These are phyloP conservation scores for Drosophila malerkotliana DNA, from an alignment of 1,140 invertebrate species.

Conservation along the genomic window DNA sequence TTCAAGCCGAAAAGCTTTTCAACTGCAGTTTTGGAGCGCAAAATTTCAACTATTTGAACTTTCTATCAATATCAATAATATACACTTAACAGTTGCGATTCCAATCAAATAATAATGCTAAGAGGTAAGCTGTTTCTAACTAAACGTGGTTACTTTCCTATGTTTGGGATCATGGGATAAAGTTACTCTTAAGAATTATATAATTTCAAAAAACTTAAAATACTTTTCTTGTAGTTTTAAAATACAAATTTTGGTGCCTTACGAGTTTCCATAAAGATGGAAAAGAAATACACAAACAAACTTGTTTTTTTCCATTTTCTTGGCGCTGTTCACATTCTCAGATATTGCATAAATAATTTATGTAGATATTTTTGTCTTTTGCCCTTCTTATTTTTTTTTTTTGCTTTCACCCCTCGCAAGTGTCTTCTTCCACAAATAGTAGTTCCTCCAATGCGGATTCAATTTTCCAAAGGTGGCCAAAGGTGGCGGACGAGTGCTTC, in stretches of 20 bases:
- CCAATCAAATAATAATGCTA: background rate
- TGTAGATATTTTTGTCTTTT: slow-evolving; percentile 72
- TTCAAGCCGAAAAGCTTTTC: slow-evolving; percentile 31
- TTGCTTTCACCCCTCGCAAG: background rate
- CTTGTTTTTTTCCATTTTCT: background rate
- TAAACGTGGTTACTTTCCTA: background rate
- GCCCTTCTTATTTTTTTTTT: slow-evolving; percentile 32
- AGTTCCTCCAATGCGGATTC: slow-evolving; percentile 62
- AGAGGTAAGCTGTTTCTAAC: background rate
- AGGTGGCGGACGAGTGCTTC: slow-evolving; percentile 18
- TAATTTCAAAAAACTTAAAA: no score
- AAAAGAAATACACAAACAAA: slow-evolving; percentile 22
- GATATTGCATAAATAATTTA: slow-evolving; percentile 77
- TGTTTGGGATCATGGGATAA: background rate
- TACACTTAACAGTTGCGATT: background rate
- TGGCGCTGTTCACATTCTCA: slow-evolving; percentile 36
- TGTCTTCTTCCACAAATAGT: slow-evolving; percentile 54
- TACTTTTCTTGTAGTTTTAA: slow-evolving; percentile 1
- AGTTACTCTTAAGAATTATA: no score
- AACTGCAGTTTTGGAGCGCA: slow-evolving; percentile 40
- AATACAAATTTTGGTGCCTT: slow-evolving; percentile 68
- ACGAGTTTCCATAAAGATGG: slow-evolving; percentile 55
- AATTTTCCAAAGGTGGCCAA: slow-evolving; percentile 36
- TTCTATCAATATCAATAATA: background rate
- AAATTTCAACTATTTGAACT: slow-evolving; percentile 25